These are phyloP conservation scores for Tetragnatha montana DNA, from an alignment of 2,888 invertebrate species.

Conservation along the genomic window DNA sequence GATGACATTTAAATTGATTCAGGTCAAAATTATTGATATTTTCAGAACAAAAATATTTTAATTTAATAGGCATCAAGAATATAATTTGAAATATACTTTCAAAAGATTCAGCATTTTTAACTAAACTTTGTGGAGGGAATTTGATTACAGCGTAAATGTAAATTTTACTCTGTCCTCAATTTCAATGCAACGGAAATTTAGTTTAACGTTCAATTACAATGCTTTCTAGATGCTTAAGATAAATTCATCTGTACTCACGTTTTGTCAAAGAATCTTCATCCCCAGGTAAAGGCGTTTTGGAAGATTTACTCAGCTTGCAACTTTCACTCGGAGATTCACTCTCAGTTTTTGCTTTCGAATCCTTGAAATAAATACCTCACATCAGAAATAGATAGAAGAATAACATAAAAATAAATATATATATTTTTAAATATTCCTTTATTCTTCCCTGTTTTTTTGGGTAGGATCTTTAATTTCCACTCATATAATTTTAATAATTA, in stretches of 20 bases:
- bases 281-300: constrained; percentile 42
- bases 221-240: no score
- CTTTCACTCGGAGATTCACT: constrained; percentile 64
- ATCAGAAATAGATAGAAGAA: neutral
- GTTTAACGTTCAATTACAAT: no score
- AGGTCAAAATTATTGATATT: no score
- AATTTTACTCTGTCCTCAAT: no score
- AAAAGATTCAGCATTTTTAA: no score
- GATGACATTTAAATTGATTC: no score
- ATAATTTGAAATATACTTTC: no score
- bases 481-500: neutral
- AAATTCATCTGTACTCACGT: constrained; percentile 21
- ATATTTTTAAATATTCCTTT: neutral
- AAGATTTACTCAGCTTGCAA: constrained; percentile 62
- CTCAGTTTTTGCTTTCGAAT: constrained; percentile 50
- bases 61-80: no score
- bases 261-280: constrained; percentile 43
- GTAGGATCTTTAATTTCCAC: neutral
- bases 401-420: neutral
- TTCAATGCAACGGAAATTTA: no score
- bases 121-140: no score
- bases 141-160: no score
- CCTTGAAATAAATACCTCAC: neutral
- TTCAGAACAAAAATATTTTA: no score
- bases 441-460: neutral